Percentiles rank a stretch among this genome's conserved stretches.
Evolutionary conservation across 2,113 vertebrate species (phyloP).

Genomic region (Pedionomus torquatus): DNA sequence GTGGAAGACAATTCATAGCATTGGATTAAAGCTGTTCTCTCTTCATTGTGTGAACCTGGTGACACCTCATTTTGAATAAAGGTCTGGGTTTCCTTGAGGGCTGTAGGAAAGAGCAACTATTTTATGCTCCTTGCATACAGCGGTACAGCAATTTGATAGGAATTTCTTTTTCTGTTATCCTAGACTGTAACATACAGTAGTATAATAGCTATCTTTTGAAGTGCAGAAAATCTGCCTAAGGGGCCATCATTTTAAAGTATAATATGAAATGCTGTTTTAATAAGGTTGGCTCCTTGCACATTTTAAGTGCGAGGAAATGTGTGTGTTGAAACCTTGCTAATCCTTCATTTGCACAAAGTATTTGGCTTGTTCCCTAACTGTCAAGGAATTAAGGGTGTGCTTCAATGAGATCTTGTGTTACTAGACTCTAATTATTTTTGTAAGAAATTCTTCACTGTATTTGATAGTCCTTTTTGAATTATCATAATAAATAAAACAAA

Average conservation of each 20-base stretch:
- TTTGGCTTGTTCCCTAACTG: background rate
- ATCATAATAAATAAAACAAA: background rate
- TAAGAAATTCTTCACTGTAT: background rate
- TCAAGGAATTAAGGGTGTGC: constrained; percentile 27
- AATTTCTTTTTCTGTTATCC: constrained; percentile 4
- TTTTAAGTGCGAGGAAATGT: background rate
- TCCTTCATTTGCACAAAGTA: constrained; percentile 28
- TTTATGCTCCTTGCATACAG: background rate
- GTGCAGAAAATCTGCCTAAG: background rate
- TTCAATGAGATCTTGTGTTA: background rate
- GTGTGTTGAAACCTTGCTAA: constrained; percentile 20
- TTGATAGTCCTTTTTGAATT: background rate
- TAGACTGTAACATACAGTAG: background rate
- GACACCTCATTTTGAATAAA: background rate
- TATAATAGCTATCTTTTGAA: constrained; percentile 16
- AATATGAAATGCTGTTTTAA: constrained; percentile 24
- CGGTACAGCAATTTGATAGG: background rate
- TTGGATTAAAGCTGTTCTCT: background rate
- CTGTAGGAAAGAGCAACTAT: background rate
- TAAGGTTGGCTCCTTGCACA: background rate
- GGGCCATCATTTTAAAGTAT: background rate
- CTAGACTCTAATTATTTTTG: background rate
- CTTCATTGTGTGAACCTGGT: background rate
- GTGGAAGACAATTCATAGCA: background rate
- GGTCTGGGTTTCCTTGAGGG: background rate